Percentiles rank a stretch among this genome's conserved stretches.
These are phyloP conservation scores for Drosophila santomea DNA, from an alignment of 1,140 invertebrate species.

Conservation along the genomic window DNA sequence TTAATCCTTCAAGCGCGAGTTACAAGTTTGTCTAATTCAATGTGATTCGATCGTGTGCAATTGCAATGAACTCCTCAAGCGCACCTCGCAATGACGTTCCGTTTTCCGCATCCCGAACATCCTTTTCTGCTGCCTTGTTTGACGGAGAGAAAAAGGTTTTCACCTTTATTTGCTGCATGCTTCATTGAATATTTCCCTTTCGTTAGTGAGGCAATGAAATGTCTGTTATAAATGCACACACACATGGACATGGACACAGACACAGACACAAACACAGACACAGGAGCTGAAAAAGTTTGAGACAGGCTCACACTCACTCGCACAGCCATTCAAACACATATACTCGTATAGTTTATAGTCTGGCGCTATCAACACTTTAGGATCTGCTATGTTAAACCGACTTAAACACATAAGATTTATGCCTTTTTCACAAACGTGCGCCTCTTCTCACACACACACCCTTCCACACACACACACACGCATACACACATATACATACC, in stretches of 20 bases:
- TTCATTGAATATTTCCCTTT: constrained; percentile 70
- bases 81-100: constrained; percentile 29
- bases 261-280: constrained; percentile 6
- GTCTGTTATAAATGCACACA: constrained; percentile 64
- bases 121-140: constrained; percentile 16
- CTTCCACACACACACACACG: neutral
- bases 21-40: too few relatives aligned
- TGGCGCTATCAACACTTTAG: constrained; percentile 69
- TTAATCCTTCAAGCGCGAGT: too few relatives aligned
- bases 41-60: neutral
- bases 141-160: constrained; percentile 55
- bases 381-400: constrained; percentile 68
- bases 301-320: constrained; percentile 17
- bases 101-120: neutral
- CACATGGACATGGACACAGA: neutral
- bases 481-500: constrained; percentile 2
- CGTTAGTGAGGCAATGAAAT: constrained; percentile 70
- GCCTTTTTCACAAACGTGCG: constrained; percentile 56
- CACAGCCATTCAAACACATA: constrained; percentile 7
- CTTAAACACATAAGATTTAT: constrained; percentile 70
- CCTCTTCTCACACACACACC: constrained; percentile 10
- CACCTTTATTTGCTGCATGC: constrained; percentile 68
- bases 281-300: constrained; percentile 1
- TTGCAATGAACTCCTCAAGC: constrained; percentile 10
- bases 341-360: constrained; percentile 63